Conservation (phyloP, 1,140 invertebrate genomes). For the Aphis craccivora region DNA sequence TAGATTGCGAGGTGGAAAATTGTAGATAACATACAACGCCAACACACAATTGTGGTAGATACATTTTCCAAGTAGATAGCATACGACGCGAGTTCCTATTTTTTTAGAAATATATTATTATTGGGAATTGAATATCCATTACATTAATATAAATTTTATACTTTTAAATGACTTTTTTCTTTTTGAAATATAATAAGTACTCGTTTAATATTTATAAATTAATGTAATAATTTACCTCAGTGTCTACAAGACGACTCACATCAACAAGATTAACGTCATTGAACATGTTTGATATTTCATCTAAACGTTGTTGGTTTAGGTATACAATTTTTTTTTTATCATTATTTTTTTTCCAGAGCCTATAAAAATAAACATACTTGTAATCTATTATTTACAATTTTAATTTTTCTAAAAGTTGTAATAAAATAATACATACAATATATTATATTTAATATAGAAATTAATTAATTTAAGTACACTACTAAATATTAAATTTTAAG, state of each 20-base stretch:
- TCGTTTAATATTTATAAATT: not conserved
- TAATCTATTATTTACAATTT: not conserved
- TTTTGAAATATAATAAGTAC: not conserved
- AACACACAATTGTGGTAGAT: too few relatives aligned
- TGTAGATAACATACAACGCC: too few relatives aligned
- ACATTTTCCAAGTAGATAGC: too few relatives aligned
- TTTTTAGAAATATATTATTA: too few relatives aligned
- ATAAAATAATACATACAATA: too few relatives aligned
- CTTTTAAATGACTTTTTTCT: not conserved
- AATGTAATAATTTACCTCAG: slow-evolving; percentile 30
- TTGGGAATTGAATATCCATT: not conserved
- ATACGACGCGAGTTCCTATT: too few relatives aligned
- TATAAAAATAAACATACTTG: not conserved
- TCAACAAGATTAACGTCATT: slow-evolving; percentile 9
- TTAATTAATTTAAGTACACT: too few relatives aligned
- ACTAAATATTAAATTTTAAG: too few relatives aligned
- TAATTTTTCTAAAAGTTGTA: too few relatives aligned
- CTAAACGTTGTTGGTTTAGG: slow-evolving; percentile 31
- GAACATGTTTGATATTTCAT: slow-evolving; percentile 46
- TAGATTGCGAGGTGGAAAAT: too few relatives aligned
- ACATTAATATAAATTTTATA: not conserved
- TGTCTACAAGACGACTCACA: slow-evolving; percentile 29
- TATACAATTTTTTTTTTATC: slow-evolving; percentile 16
- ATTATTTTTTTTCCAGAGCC: slow-evolving; percentile 40
- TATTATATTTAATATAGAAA: too few relatives aligned